A percentile compares a stretch with the other conserved stretches of the same genome.
These are phyloP conservation scores for Diploptera punctata DNA, from an alignment of 2,888 invertebrate genomes.

Conservation along the genomic window DNA sequence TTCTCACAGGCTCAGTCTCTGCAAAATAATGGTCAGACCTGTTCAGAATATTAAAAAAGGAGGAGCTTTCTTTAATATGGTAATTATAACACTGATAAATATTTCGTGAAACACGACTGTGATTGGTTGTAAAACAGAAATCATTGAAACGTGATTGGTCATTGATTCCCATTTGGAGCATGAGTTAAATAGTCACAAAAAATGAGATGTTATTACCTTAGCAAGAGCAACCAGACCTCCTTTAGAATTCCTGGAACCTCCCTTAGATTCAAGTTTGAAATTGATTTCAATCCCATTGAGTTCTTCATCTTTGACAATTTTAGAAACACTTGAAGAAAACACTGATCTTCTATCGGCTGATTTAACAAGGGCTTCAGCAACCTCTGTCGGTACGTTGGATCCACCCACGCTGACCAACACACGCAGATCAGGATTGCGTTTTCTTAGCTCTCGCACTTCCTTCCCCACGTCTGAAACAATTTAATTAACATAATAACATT, in stretches of 20 bases:
- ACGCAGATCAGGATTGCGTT: constrained; percentile 40
- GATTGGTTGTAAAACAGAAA: too few relatives aligned
- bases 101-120: too few relatives aligned
- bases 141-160: too few relatives aligned
- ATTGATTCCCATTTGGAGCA: too few relatives aligned
- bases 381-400: constrained; percentile 12
- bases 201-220: constrained; percentile 43
- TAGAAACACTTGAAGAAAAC: constrained; percentile 37
- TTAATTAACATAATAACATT: too few relatives aligned
- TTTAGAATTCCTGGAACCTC: constrained; percentile 36
- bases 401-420: constrained; percentile 39
- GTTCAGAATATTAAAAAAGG: too few relatives aligned
- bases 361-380: constrained; percentile 36
- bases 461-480: constrained; percentile 33
- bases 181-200: too few relatives aligned
- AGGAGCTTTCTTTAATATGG: too few relatives aligned
- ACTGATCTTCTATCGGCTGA: constrained; percentile 34
- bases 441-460: constrained; percentile 24
- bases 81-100: too few relatives aligned
- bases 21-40: too few relatives aligned
- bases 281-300: constrained; percentile 45
- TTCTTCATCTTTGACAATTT: constrained; percentile 40
- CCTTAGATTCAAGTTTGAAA: constrained; percentile 42
- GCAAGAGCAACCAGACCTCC: constrained; percentile 39
- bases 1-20: too few relatives aligned